Conservation (phyloP, 2,888 invertebrate genomes). For the Oscheius myriophilus region DNA sequence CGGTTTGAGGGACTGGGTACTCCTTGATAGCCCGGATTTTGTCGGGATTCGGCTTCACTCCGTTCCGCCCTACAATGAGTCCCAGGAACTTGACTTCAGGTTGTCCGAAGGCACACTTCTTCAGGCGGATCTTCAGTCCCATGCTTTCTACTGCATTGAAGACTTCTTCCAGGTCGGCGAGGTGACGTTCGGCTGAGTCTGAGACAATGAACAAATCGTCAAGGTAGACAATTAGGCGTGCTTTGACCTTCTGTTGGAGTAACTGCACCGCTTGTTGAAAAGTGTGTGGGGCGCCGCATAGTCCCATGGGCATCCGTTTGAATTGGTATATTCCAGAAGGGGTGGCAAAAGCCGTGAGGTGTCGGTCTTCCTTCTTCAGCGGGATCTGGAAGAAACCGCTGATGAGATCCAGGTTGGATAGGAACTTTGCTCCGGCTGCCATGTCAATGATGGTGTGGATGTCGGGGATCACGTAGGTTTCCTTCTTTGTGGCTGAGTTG, state of each 20-base stretch:
- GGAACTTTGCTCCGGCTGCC: constrained; percentile 27
- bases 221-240: constrained; percentile 35
- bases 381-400: constrained; percentile 45
- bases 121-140: constrained; percentile 38
- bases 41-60: constrained; percentile 40
- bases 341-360: constrained; percentile 45
- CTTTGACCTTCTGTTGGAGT: constrained; percentile 12
- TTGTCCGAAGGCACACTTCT: constrained; percentile 41
- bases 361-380: constrained; percentile 29
- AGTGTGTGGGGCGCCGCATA: constrained; percentile 37
- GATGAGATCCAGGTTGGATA: constrained; percentile 37
- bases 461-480: constrained; percentile 24
- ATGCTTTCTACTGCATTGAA: constrained; percentile 27
- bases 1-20: constrained; percentile 31
- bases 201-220: constrained; percentile 46
- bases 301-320: constrained; percentile 43
- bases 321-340: constrained; percentile 40
- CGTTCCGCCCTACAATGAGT: constrained; percentile 39
- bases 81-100: constrained; percentile 49
- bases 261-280: constrained; percentile 35
- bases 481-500: constrained; percentile 25
- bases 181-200: constrained; percentile 37
- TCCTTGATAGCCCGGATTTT: constrained; percentile 35
- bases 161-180: constrained; percentile 42
- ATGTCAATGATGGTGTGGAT: constrained; percentile 10